Evolutionary conservation across 2,113 vertebrate species (phyloP).

Genomic region (Aix galericulata): DNA sequence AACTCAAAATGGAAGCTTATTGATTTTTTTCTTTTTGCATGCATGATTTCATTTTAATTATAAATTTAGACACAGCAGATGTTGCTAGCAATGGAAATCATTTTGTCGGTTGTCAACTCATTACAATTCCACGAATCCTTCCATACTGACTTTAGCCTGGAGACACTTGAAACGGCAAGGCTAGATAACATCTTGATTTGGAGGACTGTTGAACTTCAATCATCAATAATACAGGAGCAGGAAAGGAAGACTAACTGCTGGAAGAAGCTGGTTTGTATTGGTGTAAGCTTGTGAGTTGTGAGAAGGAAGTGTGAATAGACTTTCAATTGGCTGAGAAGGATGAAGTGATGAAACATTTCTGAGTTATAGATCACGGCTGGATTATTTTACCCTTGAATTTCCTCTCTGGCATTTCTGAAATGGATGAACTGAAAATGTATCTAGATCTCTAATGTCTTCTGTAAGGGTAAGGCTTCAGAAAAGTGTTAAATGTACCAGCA

Average conservation of each 20-base stretch:
- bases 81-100: constrained; percentile 43
- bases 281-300: background rate
- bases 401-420: background rate
- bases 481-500: background rate
- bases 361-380: background rate
- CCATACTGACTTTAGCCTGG: background rate
- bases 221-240: accelerated
- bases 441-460: background rate
- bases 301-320: background rate
- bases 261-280: background rate
- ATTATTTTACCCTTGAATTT: background rate
- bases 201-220: background rate
- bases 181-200: background rate
- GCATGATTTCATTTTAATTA: constrained; percentile 68
- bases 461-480: background rate
- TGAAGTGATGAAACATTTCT: background rate
- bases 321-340: background rate
- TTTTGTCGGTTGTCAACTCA: constrained; percentile 9
- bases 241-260: background rate
- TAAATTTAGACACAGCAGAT: constrained; percentile 70
- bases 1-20: constrained; percentile 39
- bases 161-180: background rate
- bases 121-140: constrained; percentile 10
- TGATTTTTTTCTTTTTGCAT: constrained; percentile 45
- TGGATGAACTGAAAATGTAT: background rate